Evolutionary conservation across 2,888 invertebrate genomes (phyloP).

Genomic region (Hypomecis punctinalis): DNA sequence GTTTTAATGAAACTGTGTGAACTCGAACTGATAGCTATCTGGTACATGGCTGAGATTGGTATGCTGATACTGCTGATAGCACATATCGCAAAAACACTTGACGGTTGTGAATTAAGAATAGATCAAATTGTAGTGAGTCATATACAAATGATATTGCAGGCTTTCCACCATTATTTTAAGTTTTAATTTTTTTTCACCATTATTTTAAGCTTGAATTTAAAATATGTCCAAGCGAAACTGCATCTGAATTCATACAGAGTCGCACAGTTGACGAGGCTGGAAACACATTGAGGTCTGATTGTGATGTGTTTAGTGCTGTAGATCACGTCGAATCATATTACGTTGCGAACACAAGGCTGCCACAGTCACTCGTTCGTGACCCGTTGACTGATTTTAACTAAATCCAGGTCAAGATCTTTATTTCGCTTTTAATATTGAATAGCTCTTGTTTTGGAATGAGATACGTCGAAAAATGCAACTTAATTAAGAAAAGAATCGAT

Average conservation of each 20-base stretch:
- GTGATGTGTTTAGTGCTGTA: conserved; percentile 59
- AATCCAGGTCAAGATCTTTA: conserved; percentile 82
- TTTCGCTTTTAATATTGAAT: conserved; percentile 72
- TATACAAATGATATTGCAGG: no score
- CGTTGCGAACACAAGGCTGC: conserved; percentile 74
- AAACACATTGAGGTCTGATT: conserved; percentile 41
- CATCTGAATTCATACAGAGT: conserved; percentile 36
- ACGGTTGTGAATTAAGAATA: no score
- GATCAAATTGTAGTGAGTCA: no score
- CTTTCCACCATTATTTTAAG: no score
- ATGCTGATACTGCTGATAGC: no score
- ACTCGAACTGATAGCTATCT: no score
- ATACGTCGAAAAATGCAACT: background rate
- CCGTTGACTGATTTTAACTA: conserved; percentile 79
- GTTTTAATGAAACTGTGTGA: no score
- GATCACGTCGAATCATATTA: conserved; percentile 67
- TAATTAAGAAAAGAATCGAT: background rate
- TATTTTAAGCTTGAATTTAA: background rate
- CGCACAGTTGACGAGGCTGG: conserved; percentile 30
- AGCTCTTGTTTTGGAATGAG: conserved; percentile 49
- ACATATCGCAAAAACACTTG: no score
- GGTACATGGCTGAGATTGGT: no score
- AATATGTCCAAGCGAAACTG: conserved; percentile 18
- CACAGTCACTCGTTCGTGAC: conserved; percentile 82
- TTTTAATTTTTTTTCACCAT: no score